Evolutionary conservation across 2,113 vertebrate genomes (phyloP).

Genomic region (Triplophysa rosa): DNA sequence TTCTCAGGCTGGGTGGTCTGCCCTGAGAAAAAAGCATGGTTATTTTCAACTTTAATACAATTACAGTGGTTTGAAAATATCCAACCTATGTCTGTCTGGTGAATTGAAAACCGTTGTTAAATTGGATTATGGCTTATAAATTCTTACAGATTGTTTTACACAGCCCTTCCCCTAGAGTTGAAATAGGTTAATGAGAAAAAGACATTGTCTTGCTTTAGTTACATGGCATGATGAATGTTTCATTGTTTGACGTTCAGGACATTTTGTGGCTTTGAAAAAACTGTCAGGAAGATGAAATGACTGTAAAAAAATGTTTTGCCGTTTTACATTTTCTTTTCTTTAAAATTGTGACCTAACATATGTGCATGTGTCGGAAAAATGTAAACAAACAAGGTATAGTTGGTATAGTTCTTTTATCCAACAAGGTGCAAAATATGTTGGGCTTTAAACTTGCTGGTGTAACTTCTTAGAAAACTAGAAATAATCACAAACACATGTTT

Average conservation of each 20-base stretch:
- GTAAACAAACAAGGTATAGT: background rate
- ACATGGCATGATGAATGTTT: background rate
- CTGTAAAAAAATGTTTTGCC: background rate
- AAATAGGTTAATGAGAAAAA: constrained; percentile 16
- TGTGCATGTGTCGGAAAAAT: background rate
- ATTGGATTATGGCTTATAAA: constrained; percentile 71
- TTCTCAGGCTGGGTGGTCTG: constrained; percentile 75
- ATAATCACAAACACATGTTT: constrained; percentile 15
- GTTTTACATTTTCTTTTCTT: background rate
- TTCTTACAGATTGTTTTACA: constrained; percentile 69
- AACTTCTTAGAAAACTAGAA: background rate
- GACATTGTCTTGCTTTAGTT: background rate
- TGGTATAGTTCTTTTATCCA: background rate
- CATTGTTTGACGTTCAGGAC: constrained; percentile 4
- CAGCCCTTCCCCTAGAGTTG: constrained; percentile 32
- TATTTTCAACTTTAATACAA: constrained; percentile 74
- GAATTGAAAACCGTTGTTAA: constrained; percentile 63
- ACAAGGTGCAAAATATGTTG: background rate
- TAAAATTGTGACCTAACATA: background rate
- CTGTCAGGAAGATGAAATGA: background rate
- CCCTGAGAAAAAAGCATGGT: constrained; percentile 65
- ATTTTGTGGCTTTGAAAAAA: background rate
- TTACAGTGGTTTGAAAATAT: constrained; percentile 70
- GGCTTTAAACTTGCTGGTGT: background rate
- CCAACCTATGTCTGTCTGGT: constrained; percentile 63